phyloP scores from a whole-genome alignment of 2,113 vertebrate species.

The Anseranas semipalmata region DNA sequence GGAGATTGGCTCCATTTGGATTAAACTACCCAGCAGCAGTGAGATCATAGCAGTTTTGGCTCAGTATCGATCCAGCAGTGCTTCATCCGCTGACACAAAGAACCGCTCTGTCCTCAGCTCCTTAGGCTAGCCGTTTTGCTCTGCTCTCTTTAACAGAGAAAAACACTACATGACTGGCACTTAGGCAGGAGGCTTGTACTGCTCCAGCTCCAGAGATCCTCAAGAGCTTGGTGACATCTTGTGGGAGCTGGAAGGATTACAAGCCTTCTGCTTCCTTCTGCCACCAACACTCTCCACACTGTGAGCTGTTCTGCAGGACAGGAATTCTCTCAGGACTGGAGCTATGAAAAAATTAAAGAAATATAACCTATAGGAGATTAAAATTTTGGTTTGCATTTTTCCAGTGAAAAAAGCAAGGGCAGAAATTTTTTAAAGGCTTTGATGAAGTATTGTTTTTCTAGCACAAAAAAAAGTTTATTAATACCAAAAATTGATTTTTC shows the following conservation, averaged over 20 bases:
- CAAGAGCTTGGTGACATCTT: conserved; percentile 54
- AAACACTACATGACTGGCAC: fast-evolving
- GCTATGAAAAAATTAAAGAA: neutral
- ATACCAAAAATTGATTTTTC: neutral
- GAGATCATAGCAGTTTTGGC: neutral
- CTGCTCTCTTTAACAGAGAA: neutral
- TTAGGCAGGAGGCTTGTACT: neutral
- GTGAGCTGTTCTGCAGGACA: neutral
- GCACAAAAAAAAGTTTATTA: neutral
- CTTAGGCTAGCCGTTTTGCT: neutral
- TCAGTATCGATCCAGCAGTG: neutral
- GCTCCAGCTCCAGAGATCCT: neutral
- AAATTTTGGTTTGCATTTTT: neutral
- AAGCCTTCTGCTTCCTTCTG: neutral
- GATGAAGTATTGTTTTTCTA: neutral
- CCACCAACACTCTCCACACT: too few species aligned
- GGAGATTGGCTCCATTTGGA: neutral
- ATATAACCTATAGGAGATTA: neutral
- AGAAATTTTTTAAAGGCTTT: neutral
- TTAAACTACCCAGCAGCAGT: neutral
- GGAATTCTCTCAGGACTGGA: neutral
- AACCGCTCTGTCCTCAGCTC: neutral
- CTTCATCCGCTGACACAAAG: neutral
- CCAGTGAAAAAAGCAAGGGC: neutral
- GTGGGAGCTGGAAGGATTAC: conserved; percentile 35